These are phyloP conservation scores for Sturmia bella DNA, from an alignment of 2,888 invertebrate species.

Conservation along the genomic window DNA sequence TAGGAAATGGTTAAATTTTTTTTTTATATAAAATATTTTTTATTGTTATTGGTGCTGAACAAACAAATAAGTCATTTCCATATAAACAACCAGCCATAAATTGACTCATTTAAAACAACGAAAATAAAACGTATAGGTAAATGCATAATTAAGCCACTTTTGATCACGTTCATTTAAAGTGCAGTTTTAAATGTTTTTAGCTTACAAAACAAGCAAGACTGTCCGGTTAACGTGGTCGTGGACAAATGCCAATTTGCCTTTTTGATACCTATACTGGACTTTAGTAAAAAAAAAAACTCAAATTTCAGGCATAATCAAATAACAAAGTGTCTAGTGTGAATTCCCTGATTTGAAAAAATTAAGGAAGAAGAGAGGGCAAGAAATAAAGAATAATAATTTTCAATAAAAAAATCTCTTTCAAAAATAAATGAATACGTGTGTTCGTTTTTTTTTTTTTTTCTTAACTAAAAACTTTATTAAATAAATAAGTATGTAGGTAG, in stretches of 20 bases:
- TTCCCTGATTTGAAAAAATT: constrained; percentile 3
- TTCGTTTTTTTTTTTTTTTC: no score
- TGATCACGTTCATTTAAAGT: constrained; percentile 53
- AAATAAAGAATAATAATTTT: neutral
- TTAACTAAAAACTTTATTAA: no score
- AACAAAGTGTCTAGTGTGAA: neutral
- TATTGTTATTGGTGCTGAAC: neutral
- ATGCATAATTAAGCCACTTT: constrained; percentile 33
- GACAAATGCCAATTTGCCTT: neutral
- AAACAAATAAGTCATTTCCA: constrained; percentile 22
- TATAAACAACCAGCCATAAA: constrained; percentile 53
- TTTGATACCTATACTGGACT: neutral
- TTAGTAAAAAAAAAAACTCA: no score
- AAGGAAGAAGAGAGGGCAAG: neutral
- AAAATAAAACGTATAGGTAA: constrained; percentile 40
- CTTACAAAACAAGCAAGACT: neutral
- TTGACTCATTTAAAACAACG: constrained; percentile 37
- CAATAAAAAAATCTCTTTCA: no score
- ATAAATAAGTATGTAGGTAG: no score
- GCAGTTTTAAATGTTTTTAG: constrained; percentile 38
- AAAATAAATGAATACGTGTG: no score
- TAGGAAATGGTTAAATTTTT: constrained; percentile 4
- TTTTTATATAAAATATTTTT: neutral
- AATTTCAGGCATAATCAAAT: neutral
- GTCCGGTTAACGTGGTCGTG: constrained; percentile 1